Percentiles rank a stretch among this genome's conserved stretches.
These are phyloP conservation scores for Carassius auratus DNA, from an alignment of 2,113 vertebrate species.

Conservation along the genomic window DNA sequence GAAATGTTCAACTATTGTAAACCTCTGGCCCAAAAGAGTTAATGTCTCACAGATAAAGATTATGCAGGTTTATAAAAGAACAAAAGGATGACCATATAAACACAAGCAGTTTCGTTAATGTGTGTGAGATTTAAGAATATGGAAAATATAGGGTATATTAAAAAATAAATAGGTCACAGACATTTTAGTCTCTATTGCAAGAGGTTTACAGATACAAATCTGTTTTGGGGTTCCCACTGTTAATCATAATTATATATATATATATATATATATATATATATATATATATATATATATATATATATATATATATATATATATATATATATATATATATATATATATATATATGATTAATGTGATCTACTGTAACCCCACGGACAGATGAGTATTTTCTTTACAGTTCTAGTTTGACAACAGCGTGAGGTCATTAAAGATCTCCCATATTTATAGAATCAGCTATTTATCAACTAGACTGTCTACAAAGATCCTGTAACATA, in stretches of 20 bases:
- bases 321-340: neutral
- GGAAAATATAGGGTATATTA: neutral
- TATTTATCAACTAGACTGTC: conserved; percentile 15
- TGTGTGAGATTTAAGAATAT: neutral
- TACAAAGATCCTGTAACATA: neutral
- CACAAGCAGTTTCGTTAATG: neutral
- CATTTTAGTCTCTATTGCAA: neutral
- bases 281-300: neutral
- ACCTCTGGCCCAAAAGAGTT: neutral
- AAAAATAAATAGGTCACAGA: neutral
- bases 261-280: neutral
- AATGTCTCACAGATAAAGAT: neutral
- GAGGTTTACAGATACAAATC: neutral
- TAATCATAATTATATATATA: neutral
- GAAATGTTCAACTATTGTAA: neutral
- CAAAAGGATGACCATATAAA: neutral
- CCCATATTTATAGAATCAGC: neutral
- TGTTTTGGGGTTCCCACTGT: neutral
- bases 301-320: neutral
- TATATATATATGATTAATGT: neutral
- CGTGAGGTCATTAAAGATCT: conserved; percentile 4
- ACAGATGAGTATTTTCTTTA: conserved; percentile 34
- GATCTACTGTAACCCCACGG: neutral
- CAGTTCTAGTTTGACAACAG: neutral
- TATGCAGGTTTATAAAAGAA: neutral